Evolutionary conservation across 2,113 vertebrate species (phyloP).

Genomic region (Rhabdomys dilectus): DNA sequence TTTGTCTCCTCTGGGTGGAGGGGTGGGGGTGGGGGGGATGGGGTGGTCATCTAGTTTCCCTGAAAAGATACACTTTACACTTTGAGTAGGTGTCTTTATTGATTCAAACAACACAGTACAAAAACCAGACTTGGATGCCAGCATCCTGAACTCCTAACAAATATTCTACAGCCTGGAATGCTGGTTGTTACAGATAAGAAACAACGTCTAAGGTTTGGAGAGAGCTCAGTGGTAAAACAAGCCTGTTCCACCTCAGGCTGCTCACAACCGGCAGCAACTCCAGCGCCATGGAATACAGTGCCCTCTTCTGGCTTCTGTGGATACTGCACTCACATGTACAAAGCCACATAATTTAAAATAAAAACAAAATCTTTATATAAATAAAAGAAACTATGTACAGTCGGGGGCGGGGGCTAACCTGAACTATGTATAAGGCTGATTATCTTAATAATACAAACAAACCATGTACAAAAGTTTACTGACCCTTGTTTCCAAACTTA

Average conservation of each 20-base stretch:
- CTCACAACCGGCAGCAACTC: background rate
- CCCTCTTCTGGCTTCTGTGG: background rate
- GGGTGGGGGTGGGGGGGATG: too few species aligned
- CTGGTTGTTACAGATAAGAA: background rate
- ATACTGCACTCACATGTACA: background rate
- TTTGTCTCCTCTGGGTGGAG: background rate
- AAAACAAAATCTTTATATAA: background rate
- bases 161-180: background rate
- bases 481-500: background rate
- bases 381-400: background rate
- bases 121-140: constrained; percentile 63
- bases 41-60: too few species aligned
- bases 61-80: background rate
- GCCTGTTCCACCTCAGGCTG: background rate
- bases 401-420: background rate
- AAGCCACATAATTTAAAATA: background rate
- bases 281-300: background rate
- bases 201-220: background rate
- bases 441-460: background rate
- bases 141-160: constrained; percentile 15
- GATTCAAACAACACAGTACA: constrained; percentile 17
- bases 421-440: background rate
- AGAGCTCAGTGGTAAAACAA: background rate
- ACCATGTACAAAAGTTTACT: background rate
- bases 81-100: constrained; percentile 70